phyloP scores from a whole-genome alignment of 2,113 vertebrate species.

The Anoplopoma fimbria region DNA sequence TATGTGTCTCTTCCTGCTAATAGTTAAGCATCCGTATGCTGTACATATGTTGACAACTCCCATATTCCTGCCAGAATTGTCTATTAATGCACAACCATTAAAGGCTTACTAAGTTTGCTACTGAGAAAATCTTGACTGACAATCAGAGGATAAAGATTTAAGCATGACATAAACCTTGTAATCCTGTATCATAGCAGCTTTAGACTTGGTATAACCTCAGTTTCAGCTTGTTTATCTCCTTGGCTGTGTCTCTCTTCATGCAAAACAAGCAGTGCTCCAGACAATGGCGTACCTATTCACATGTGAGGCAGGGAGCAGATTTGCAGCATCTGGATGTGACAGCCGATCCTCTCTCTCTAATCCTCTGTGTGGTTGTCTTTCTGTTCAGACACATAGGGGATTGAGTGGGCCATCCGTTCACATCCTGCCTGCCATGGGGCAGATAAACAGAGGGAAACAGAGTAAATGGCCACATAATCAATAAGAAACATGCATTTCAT shows the following conservation, averaged over 20 bases:
- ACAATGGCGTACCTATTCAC: constrained; percentile 74
- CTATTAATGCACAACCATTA: constrained; percentile 60
- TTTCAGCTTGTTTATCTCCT: constrained; percentile 69
- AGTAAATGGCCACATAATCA: constrained; percentile 42
- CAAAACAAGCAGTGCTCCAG: constrained; percentile 67
- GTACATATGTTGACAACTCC: constrained; percentile 23
- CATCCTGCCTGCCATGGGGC: constrained; percentile 59
- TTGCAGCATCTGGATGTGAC: constrained; percentile 74
- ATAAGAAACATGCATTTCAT: constrained; percentile 36
- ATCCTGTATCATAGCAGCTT: constrained; percentile 77
- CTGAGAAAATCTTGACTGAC: constrained; percentile 72
- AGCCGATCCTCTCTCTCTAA: constrained; percentile 64
- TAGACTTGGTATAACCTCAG: constrained; percentile 59
- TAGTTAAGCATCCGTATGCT: constrained; percentile 25
- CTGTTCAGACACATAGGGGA: constrained; percentile 62
- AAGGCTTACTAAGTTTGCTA: constrained; percentile 62
- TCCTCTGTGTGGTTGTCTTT: constrained; percentile 64
- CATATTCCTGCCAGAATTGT: constrained; percentile 43
- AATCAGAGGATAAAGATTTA: constrained; percentile 73
- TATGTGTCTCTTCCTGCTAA: not conserved
- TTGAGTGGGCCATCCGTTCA: constrained; percentile 68
- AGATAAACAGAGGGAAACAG: constrained; percentile 61
- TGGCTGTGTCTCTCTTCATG: constrained; percentile 54
- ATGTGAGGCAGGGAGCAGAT: constrained; percentile 67
- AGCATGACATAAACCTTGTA: constrained; percentile 77